Evolutionary conservation across 2,888 invertebrate species (phyloP).

Genomic region (Epinotia demarniana): DNA sequence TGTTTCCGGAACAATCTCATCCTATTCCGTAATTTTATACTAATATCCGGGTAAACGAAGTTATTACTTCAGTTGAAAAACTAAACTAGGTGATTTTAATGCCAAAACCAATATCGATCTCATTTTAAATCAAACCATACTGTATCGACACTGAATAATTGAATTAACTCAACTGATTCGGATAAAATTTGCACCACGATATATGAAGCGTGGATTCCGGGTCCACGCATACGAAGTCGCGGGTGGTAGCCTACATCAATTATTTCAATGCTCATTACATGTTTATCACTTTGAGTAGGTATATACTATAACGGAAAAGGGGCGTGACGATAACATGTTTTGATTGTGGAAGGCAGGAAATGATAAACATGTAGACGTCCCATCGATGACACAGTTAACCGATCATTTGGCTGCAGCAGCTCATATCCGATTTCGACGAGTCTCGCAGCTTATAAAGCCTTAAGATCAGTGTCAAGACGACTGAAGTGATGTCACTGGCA

Average conservation of each 20-base stretch:
- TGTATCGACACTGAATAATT: too few species aligned
- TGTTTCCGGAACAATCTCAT: constrained; percentile 79
- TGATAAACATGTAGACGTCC: not conserved
- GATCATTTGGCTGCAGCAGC: too few species aligned
- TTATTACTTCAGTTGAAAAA: constrained; percentile 60
- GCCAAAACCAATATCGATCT: not conserved
- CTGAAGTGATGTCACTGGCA: too few species aligned
- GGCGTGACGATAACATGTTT: not conserved
- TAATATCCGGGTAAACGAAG: constrained; percentile 62
- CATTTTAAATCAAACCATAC: not conserved
- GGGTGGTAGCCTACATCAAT: not conserved
- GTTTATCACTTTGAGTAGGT: not conserved
- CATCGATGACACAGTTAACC: too few species aligned
- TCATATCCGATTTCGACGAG: too few species aligned
- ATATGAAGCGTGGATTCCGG: too few species aligned
- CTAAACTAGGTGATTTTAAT: constrained; percentile 48
- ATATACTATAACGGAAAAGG: not conserved
- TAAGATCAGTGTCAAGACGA: too few species aligned
- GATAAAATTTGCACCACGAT: too few species aligned
- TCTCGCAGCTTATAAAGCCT: too few species aligned
- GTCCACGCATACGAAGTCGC: too few species aligned
- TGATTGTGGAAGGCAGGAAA: not conserved
- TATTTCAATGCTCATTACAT: not conserved
- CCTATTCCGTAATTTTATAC: constrained; percentile 74
- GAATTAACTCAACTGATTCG: too few species aligned